Base-by-base conservation (phyloP, 2,888 invertebrate genomes). In the Ctena decussata region DNA sequence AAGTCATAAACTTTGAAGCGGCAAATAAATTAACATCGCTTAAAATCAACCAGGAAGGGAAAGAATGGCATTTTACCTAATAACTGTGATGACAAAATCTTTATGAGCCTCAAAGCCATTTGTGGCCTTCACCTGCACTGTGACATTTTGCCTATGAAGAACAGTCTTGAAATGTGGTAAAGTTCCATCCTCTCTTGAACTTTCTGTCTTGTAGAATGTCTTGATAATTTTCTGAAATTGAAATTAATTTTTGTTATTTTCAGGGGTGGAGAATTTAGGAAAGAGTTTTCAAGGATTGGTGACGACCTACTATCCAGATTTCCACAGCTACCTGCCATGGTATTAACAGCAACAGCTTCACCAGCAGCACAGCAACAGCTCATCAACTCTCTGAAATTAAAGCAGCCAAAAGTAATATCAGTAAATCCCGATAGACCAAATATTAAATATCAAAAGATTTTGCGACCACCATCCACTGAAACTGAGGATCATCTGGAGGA, bases 301-400 rank as follows among this genome's bases (percentile, higher is more conserved):
- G n/a, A 27, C 0, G 30, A 80, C 21, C 41, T 80, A 0, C n/a
- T 80, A n/a, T 57, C 80, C 41, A 73, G 74, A 32, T 80, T 80
- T 46, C 21, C 79, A 21, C 41, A 79, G 24, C 60, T 80, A n/a
- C 79, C 79, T 27, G 73, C 72, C 3, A 24, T 79, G 27, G 79
- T 79, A 6, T 79, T 86, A 27, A 91, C 91, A 53, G 87, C 89
- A 39, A 90, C 89, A 74, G 83, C 89, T 5, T 85, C 89, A 24
- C 79, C 80, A 37, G 35, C 71, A 37, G 80, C 85, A 6, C 81
- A 85, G 12, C 65, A 73, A 53, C 73, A 84, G 30, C 71, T 89
- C 8, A 32, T 24, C 12, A 44, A 74, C 15, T 73, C 60, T 15
- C 78, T 87, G 21, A 70, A 84, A 15, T 71, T 84, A 46, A 75